These are phyloP conservation scores for Sterrhoptilus dennistouni DNA, from an alignment of 2,113 vertebrate genomes.

Conservation along the genomic window DNA sequence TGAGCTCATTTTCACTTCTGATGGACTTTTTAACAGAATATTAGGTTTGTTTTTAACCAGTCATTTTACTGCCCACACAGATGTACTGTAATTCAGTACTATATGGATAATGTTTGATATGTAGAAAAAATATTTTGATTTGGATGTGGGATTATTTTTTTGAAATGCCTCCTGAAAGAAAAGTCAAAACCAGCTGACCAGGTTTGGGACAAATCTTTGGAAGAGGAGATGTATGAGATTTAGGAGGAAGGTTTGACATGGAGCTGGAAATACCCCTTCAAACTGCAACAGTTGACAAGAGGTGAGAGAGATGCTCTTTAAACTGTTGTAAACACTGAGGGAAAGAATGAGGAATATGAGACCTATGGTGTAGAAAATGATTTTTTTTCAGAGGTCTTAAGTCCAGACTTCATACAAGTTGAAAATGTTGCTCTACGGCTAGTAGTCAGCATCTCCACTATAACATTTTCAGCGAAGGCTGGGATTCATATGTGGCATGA, in stretches of 20 bases:
- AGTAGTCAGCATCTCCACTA: neutral
- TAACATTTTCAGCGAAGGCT: neutral
- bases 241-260: slow-evolving; percentile 20
- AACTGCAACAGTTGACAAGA: neutral
- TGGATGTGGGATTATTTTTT: neutral
- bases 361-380: rapidly evolving
- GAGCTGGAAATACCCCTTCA: neutral
- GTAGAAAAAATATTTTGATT: slow-evolving; percentile 25
- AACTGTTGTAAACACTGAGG: rapidly evolving
- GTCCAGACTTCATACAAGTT: neutral
- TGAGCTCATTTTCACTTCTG: neutral
- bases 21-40: slow-evolving; percentile 9
- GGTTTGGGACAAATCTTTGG: slow-evolving; percentile 34
- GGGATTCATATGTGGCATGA: rapidly evolving
- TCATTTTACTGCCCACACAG: neutral
- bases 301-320: neutral
- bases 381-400: neutral
- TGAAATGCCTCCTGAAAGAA: neutral
- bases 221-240: neutral
- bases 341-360: neutral
- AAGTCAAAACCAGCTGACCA: slow-evolving; percentile 32
- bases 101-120: slow-evolving; percentile 33
- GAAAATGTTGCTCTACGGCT: neutral
- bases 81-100: slow-evolving; percentile 38
- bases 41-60: slow-evolving; percentile 51